Evolutionary conservation across 1,140 invertebrate genomes (phyloP), one percentile per base, ranked within the genome.

Genomic region (Rhynchophorus ferrugineus): DNA sequence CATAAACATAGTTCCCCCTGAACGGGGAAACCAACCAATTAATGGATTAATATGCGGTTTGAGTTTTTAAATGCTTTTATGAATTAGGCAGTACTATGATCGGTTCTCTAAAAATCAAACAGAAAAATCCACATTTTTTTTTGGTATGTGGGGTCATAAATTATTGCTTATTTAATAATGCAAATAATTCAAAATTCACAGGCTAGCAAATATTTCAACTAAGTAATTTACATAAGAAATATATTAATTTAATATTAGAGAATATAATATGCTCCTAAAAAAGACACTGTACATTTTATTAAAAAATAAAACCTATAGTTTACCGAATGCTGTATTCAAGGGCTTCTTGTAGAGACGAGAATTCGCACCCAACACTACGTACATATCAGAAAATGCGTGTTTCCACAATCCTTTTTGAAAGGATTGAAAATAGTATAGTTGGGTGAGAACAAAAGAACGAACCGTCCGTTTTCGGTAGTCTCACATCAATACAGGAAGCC

Each of bases 211-310:
- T 36, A 22, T 14, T 35, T 29, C 24, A 34, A 22, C 38, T 49
- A 20, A 36, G 39, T 22, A 39, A 49, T 42, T 29, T 34, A 49
- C 35, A 47, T 42, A 42, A 49, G 49, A 51, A 51, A 51, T 51
- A 51, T 51, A 51, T 51, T 51, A 51, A 51, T 33, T 51, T 51
- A 51, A 34, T 44, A 51, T 44, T 51, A 51, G 41, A 44, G 49
- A 51, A 44, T 51, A 51, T 44, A 51, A 39, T 51, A 41, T 51
- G 44, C 49, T 44, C 39, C n/a, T n/a, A n/a, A n/a, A n/a, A n/a
- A n/a, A n/a, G n/a, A n/a, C n/a, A n/a, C n/a, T n/a, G n/a, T n/a
- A n/a, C n/a, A n/a, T 44, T 38, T 51, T 20, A 19, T 43, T 37
- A 38, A 43, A 49, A 49, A 42, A 51, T 51, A 51, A 44, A 44